Evolutionary conservation across 1,140 invertebrate genomes (phyloP).

Genomic region (Zophobas atratus): DNA sequence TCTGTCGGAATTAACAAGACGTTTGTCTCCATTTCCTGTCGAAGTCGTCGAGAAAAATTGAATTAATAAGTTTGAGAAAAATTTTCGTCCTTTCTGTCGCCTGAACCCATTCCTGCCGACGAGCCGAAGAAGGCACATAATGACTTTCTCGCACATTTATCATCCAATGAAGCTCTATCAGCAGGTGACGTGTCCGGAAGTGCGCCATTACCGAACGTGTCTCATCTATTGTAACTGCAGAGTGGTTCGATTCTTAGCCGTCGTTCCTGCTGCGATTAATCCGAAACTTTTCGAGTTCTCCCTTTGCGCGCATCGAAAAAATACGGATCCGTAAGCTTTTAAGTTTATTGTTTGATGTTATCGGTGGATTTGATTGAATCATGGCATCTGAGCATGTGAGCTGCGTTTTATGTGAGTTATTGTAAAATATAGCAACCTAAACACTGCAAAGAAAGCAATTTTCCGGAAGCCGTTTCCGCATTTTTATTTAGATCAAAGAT

Average conservation of each 20-base stretch:
- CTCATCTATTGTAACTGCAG: slow-evolving; percentile 61
- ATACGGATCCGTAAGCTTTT: slow-evolving; percentile 13
- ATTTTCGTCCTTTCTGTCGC: background rate
- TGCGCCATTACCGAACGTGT: slow-evolving; percentile 64
- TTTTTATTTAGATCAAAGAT: slow-evolving; percentile 32
- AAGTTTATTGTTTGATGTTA: slow-evolving; percentile 41
- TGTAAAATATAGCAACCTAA: slow-evolving; percentile 32
- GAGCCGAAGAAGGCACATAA: slow-evolving; percentile 52
- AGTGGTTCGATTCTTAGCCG: slow-evolving; percentile 49
- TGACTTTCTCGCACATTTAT: slow-evolving; percentile 62
- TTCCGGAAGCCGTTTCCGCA: slow-evolving; percentile 30
- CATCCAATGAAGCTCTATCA: slow-evolving; percentile 64
- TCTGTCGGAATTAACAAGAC: slow-evolving; percentile 17
- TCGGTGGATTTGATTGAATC: slow-evolving; percentile 28
- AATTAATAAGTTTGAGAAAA: background rate
- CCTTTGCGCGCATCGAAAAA: background rate
- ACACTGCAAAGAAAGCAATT: slow-evolving; percentile 39
- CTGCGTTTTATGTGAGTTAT: slow-evolving; percentile 31
- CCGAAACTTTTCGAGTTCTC: slow-evolving; percentile 24
- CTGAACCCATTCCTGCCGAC: background rate
- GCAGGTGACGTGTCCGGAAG: slow-evolving; percentile 61
- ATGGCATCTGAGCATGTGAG: slow-evolving; percentile 28
- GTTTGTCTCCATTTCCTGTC: background rate
- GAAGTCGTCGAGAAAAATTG: background rate
- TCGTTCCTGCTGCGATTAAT: slow-evolving; percentile 40